phyloP scores from a whole-genome alignment of 1,140 invertebrate genomes.

The Drosophila hydei region DNA sequence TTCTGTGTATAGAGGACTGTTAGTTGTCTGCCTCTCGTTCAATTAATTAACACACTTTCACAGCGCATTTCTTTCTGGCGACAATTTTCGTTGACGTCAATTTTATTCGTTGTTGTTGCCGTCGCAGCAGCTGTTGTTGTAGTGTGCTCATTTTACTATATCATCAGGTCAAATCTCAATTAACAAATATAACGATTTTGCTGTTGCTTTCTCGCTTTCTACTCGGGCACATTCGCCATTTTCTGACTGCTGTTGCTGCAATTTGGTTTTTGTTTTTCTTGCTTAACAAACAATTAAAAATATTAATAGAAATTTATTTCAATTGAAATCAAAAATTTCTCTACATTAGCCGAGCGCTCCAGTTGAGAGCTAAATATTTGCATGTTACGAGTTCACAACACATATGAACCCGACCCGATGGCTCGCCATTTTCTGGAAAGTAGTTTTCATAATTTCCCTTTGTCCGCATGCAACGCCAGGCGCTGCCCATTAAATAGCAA shows the following conservation, averaged over 20 bases:
- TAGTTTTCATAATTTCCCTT: slow-evolving; percentile 10
- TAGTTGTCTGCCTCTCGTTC: slow-evolving; percentile 36
- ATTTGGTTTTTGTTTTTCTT: slow-evolving; percentile 47
- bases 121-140: slow-evolving; percentile 5
- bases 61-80: slow-evolving; percentile 70
- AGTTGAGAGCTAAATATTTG: slow-evolving; percentile 17
- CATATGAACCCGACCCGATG: slow-evolving; percentile 9
- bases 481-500: slow-evolving; percentile 5
- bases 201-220: slow-evolving; percentile 66
- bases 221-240: slow-evolving; percentile 40
- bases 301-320: slow-evolving; percentile 82
- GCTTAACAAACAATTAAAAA: slow-evolving; percentile 81
- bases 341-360: slow-evolving; percentile 41
- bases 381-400: slow-evolving; percentile 18
- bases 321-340: slow-evolving; percentile 81
- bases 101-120: slow-evolving; percentile 55
- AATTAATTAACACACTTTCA: slow-evolving; percentile 81
- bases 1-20: slow-evolving; percentile 17
- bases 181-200: slow-evolving; percentile 79
- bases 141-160: slow-evolving; percentile 75
- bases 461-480: neutral
- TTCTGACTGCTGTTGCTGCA: slow-evolving; percentile 8
- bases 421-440: neutral
- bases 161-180: slow-evolving; percentile 81
- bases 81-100: slow-evolving; percentile 74